Evolutionary conservation across 2,888 invertebrate species (phyloP), one percentile per base, ranked within the genome.

Genomic region (Diarsia brunnea): DNA sequence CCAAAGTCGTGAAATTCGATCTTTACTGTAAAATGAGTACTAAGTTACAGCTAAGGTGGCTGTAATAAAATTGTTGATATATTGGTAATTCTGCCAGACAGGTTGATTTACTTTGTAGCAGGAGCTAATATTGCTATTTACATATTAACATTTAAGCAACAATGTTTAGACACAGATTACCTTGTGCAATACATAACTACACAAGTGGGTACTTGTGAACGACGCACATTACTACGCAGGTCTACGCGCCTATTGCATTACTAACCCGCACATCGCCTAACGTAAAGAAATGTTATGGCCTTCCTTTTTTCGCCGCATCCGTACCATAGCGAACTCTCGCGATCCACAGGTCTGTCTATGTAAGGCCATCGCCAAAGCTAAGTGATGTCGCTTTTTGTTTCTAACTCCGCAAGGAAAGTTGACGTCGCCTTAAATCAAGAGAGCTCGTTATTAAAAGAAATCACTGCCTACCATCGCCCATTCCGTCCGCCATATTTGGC

Each of bases 381-480:
- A 81, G 77, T 27, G 77, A 78, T 77, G 77, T 79, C 24, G 85
- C 78, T 95, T 95, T 95, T 95, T 94, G 90, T 91, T 87, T 93
- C 95, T 94, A 95, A 94, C 94, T 94, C 89, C 74, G 92, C 92
- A 95, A 94, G 95, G 95, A 95, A 95, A 95, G 95, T 94, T 94
- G 95, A 81, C 90, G 75, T 94, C 75, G 89, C 95, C 95, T 93
- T 96, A 95, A 92, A 90, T 90, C 90, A 90, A 90, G 90, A 80
- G 86, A 90, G 89, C 91, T 93, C 91, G 91, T 93, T 93, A 93
- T 91, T 91, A 93, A 93, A 95, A 96, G 95, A 95, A 96, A 96
- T 95, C 95, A 93, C 93, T 92, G 95, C 91, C 91, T 90, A 85
- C 90, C 91, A 91, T 89, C 89, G 85, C 86, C 88, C 92, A 92